Evolutionary conservation across 2,113 vertebrate genomes (phyloP), one percentile per base, ranked within the genome.

Genomic region (Vidua macroura): DNA sequence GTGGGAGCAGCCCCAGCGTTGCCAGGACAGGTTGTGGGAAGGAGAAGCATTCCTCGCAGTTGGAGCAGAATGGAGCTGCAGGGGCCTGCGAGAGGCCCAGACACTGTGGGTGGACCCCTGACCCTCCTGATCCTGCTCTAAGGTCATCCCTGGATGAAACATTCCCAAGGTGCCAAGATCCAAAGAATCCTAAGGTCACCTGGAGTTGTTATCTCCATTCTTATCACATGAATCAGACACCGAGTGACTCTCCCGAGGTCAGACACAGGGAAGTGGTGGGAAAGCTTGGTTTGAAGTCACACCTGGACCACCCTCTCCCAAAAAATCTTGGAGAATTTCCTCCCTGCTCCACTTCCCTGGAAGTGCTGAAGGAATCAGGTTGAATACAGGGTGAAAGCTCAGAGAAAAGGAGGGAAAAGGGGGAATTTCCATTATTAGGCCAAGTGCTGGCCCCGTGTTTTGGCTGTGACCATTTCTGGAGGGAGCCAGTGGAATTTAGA

Each of bases 241-340:
- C 0, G 0, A 60, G 41, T 8, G 37, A 49, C 23, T 49, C 8
- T 69, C 10, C 21, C 1, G 0, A 76, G 41, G 70, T 68, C 24
- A 41, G 73, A 39, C 8, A 13, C 5, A 14, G 35, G 35, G 77
- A 70, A 67, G 43, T 1, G 9, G 30, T 39, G 48, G 55, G 13
- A 78, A 51, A 39, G 19, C 24, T 94, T 21, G 27, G 16, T n/a
- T 69, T 46, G 35, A 80, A 85, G 28, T n/a, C 46, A 37, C 15
- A 13, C 20, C 39, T 55, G 60, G 24, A 25, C 25, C 27, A 64
- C 5, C 8, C 2, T 58, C 24, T 68, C 53, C 49, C 35, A 14
- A 8, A 27, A 49, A 15, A 48, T 3, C 33, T 33, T 14, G 0
- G 1, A 16, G 20, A 30, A 22, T 10, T 70, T 52, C 33, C 43